Evolutionary conservation across 2,113 vertebrate species (phyloP), one percentile per base, ranked within the genome.

Genomic region (Aphelocoma coerulescens): DNA sequence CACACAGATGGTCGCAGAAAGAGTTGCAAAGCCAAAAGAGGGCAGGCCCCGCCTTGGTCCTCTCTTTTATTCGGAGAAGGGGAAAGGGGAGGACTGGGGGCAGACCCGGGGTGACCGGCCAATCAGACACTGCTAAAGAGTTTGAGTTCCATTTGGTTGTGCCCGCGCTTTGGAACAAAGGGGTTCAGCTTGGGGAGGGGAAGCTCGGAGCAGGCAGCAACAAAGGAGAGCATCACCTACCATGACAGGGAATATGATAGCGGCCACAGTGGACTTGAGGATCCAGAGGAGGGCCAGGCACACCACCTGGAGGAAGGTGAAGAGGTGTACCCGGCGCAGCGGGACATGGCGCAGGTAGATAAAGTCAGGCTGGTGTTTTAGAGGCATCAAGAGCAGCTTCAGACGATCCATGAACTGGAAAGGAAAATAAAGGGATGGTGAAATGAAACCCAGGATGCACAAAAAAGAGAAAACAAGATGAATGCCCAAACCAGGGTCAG

Each of bases 191-290:
- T 41, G 39, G 39, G 13, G 39, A 41, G 39, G 13, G 39, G 39
- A 41, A 41, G 39, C 39, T 41, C 39, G 39, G 39, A 41, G 39
- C 39, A 41, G 39, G 39, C 39, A 41, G 39, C 39, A 41, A 41
- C 39, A 41, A 41, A 41, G 39, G n/a, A 85, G 19, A 19, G 24
- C 1, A 1, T 13, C 71, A 71, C 98, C 93, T 93, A 99, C 99
- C 99, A 99, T 99, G 93, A 99, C 99, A 24, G 99, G 99, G 96
- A 99, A 99, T 66, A 99, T 89, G 84, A 99, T 99, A 83, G 99
- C 99, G n/a, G 99, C 99, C 96, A 99, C 99, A 0, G 99, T 99
- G 54, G 99, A 99, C 97, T 99, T 99, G 88, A 99, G 99, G 95
- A 99, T 98, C 99, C 99, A 99, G 83, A 99, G 99, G 69, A 99